Conservation (phyloP, 2,113 vertebrate genomes). For the Vulpes lagopus region DNA sequence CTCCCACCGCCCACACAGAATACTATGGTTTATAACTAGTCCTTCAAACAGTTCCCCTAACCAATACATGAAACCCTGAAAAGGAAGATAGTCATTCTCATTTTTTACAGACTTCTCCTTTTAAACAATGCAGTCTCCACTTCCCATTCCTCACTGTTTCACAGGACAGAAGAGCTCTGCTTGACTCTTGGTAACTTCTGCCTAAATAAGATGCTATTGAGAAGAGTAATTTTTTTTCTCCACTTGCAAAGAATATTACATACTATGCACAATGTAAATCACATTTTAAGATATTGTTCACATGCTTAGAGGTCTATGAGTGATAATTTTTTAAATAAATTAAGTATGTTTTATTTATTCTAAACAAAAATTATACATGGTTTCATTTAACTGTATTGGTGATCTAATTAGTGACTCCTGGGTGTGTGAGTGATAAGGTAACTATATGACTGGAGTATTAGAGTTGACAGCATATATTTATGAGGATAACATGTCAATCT, state of each 20-base stretch:
- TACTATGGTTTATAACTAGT: not conserved
- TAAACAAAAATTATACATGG: not conserved
- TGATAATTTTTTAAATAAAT: constrained; percentile 9
- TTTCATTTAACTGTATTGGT: constrained; percentile 19
- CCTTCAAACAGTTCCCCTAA: not conserved
- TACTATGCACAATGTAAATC: not conserved
- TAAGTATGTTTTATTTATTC: not conserved
- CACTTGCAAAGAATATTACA: not conserved
- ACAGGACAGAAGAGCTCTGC: not conserved
- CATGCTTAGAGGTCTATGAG: not conserved
- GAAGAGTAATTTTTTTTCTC: not conserved
- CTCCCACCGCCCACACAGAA: not conserved
- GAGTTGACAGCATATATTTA: not conserved
- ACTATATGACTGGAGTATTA: not conserved
- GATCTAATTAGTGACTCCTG: constrained; percentile 23
- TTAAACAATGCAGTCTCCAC: not conserved
- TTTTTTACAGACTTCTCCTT: not conserved
- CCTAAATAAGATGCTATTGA: not conserved
- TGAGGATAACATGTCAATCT: not conserved
- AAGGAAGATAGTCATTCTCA: not conserved
- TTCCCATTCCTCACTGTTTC: not conserved
- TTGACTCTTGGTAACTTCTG: not conserved
- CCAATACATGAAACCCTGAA: not conserved
- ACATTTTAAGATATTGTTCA: not conserved
- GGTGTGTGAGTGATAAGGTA: not conserved